These are phyloP conservation scores for Nysson spinosus DNA, from an alignment of 2,888 invertebrate genomes.

Conservation along the genomic window DNA sequence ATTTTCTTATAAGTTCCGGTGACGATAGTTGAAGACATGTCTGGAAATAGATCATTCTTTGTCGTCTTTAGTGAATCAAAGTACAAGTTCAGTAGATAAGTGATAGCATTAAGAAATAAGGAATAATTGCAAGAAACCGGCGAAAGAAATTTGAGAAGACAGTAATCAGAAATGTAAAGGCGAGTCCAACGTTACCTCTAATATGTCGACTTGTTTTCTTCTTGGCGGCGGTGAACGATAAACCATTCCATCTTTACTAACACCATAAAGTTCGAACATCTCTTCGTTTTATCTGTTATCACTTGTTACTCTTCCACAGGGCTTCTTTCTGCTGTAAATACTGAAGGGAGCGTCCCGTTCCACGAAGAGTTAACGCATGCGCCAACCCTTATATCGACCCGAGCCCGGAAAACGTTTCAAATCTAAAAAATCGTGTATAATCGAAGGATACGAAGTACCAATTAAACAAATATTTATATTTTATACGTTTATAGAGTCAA, in stretches of 20 bases:
- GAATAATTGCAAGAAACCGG: not conserved
- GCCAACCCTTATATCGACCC: conserved; percentile 60
- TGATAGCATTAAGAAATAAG: too few species aligned
- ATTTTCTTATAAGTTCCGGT: conserved; percentile 74
- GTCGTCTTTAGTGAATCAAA: too few species aligned
- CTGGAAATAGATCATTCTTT: conserved; percentile 54
- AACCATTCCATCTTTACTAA: conserved; percentile 69
- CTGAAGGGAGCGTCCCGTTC: conserved; percentile 40
- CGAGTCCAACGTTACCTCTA: conserved; percentile 62
- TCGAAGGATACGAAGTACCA: too few species aligned
- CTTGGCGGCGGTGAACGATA: conserved; percentile 72
- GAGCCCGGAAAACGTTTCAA: conserved; percentile 32
- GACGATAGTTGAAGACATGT: conserved; percentile 75
- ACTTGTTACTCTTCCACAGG: conserved; percentile 16
- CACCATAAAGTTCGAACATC: conserved; percentile 73
- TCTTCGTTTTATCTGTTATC: conserved; percentile 11
- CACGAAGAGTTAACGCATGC: conserved; percentile 48
- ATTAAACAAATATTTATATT: not conserved
- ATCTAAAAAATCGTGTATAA: conserved; percentile 18
- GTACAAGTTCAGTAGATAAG: too few species aligned
- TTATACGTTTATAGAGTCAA: not conserved
- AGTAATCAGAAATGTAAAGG: conserved; percentile 2
- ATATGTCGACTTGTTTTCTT: conserved; percentile 73
- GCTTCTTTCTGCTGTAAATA: conserved; percentile 39
- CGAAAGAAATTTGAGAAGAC: not conserved